Percentiles rank a stretch among this genome's conserved stretches.
Conservation (phyloP, 1,140 invertebrate genomes). For the Andrena cerasifolii region DNA sequence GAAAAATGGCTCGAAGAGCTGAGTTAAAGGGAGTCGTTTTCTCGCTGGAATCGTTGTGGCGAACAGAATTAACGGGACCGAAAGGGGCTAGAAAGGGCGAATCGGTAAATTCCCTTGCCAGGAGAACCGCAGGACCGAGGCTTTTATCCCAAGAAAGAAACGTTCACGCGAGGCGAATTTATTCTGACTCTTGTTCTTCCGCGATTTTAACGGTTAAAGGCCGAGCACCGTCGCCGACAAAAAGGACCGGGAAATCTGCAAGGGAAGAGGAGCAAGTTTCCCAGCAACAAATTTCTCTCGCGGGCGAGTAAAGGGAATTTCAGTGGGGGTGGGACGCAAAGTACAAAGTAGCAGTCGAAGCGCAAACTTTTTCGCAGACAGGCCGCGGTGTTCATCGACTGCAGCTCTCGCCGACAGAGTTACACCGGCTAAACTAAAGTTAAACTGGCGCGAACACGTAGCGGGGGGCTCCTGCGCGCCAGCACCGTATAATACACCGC, state of each 20-base stretch:
- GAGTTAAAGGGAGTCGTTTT: too few relatives aligned
- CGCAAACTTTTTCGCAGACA: constrained; percentile 53
- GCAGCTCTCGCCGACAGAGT: constrained; percentile 23
- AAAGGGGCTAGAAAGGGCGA: too few relatives aligned
- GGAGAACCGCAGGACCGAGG: too few relatives aligned
- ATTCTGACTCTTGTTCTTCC: too few relatives aligned
- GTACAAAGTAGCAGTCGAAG: constrained; percentile 22
- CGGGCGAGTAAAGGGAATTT: neutral
- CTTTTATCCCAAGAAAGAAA: too few relatives aligned
- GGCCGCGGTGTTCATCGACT: constrained; percentile 29
- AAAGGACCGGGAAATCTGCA: constrained; percentile 8
- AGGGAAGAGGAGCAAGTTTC: neutral
- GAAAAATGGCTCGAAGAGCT: too few relatives aligned
- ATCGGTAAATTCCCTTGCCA: too few relatives aligned
- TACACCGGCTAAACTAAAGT: constrained; percentile 35
- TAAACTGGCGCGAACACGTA: constrained; percentile 37
- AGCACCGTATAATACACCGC: too few relatives aligned
- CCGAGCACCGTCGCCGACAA: neutral
- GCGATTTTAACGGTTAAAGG: too few relatives aligned
- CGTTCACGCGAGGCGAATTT: too few relatives aligned
- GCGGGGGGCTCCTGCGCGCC: constrained; percentile 32
- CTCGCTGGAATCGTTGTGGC: too few relatives aligned
- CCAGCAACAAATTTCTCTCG: neutral
- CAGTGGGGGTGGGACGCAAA: neutral
- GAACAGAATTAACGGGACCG: too few relatives aligned